These are phyloP conservation scores for Ataeniobius toweri DNA, from an alignment of 2,797 vertebrate species.

Conservation along the genomic window DNA sequence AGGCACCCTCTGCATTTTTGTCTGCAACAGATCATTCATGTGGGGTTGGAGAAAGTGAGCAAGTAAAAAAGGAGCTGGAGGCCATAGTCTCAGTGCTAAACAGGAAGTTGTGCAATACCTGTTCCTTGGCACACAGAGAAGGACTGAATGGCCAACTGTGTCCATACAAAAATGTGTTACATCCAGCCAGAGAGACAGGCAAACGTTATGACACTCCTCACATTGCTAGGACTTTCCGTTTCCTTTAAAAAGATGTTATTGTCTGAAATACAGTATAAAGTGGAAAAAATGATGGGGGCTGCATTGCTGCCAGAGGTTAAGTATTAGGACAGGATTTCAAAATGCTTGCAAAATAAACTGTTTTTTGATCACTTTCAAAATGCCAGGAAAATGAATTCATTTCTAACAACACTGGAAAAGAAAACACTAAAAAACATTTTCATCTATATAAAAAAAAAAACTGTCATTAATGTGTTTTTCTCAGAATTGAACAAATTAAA, in stretches of 20 bases:
- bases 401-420: not conserved
- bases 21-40: constrained; percentile 49
- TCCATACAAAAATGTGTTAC: constrained; percentile 30
- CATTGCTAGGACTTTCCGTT: constrained; percentile 21
- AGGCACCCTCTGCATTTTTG: constrained; percentile 57
- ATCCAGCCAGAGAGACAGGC: constrained; percentile 33
- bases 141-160: constrained; percentile 70
- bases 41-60: constrained; percentile 46
- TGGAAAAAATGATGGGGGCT: constrained; percentile 2
- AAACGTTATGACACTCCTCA: constrained; percentile 52
- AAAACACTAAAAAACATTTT: not conserved
- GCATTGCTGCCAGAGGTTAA: constrained; percentile 36
- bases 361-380: constrained; percentile 12
- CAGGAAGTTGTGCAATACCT: constrained; percentile 79
- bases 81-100: constrained; percentile 64
- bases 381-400: constrained; percentile 1
- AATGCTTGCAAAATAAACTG: constrained; percentile 19
- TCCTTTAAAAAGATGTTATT: constrained; percentile 19
- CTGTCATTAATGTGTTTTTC: not conserved
- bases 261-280: not conserved
- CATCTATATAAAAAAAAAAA: not conserved
- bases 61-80: constrained; percentile 52
- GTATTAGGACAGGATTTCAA: constrained; percentile 32
- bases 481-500: not conserved
- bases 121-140: constrained; percentile 62